Conservation (phyloP, 2,113 vertebrate genomes). For the Tachycineta bicolor region DNA sequence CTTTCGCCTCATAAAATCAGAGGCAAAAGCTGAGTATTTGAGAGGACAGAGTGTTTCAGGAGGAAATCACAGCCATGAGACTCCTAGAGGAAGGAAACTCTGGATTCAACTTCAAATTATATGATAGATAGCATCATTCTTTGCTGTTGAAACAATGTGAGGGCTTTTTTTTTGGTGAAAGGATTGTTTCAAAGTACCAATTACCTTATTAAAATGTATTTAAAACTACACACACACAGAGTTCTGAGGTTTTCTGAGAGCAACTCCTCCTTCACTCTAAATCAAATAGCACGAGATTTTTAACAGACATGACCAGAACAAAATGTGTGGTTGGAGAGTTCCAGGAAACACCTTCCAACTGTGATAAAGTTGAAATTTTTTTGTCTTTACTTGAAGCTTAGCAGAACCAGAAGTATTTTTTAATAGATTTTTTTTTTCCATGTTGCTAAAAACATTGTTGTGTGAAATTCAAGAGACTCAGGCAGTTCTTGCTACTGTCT, state of each 20-base stretch:
- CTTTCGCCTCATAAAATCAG: neutral
- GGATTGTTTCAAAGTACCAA: neutral
- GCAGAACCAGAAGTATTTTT: neutral
- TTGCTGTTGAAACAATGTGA: accelerated
- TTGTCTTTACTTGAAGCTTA: neutral
- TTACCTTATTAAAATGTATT: neutral
- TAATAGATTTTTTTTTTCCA: neutral
- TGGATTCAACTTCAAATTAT: neutral
- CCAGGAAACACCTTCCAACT: neutral
- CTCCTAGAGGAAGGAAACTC: neutral
- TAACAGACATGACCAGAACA: neutral
- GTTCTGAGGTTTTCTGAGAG: neutral
- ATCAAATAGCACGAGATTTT: neutral
- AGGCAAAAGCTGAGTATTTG: neutral
- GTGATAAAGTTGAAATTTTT: neutral
- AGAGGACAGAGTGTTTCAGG: accelerated
- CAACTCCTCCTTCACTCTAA: neutral
- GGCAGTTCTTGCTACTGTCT: neutral
- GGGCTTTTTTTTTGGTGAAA: neutral
- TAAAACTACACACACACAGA: neutral
- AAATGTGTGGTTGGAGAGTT: neutral
- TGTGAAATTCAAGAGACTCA: neutral
- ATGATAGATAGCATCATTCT: neutral
- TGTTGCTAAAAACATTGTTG: neutral
- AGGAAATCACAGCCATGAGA: neutral